phyloP scores from a whole-genome alignment of 2,888 invertebrate genomes.

The Eretmocerus hayati region DNA sequence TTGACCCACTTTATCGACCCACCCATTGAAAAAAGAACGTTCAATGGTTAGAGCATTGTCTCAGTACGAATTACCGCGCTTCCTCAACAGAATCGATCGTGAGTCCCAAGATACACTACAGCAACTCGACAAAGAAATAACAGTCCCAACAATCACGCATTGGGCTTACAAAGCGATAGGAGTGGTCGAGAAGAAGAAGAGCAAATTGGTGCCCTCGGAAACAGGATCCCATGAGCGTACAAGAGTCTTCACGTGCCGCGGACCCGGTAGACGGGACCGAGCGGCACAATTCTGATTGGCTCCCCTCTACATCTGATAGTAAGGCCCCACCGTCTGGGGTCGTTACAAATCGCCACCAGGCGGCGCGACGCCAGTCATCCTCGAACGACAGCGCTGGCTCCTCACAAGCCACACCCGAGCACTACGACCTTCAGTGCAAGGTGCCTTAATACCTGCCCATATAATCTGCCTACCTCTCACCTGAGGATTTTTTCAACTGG shows the following conservation, averaged over 20 bases:
- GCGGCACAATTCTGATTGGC: conserved; percentile 31
- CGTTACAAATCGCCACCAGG: conserved; percentile 27
- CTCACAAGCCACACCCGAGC: conserved; percentile 48
- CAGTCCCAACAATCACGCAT: no score
- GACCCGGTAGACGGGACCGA: conserved; percentile 24
- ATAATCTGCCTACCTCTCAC: not conserved
- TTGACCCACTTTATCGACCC: no score
- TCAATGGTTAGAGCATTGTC: no score
- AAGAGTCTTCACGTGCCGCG: conserved; percentile 47
- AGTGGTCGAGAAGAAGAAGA: conserved; percentile 54
- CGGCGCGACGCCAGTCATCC: conserved; percentile 33
- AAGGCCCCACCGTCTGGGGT: conserved; percentile 29
- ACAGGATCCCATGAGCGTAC: conserved; percentile 52
- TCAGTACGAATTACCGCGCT: no score
- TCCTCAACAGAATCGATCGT: no score
- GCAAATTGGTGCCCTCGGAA: conserved; percentile 55
- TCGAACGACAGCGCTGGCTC: conserved; percentile 43
- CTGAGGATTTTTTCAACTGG: not conserved
- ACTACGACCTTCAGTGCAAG: conserved; percentile 55
- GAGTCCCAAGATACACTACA: no score
- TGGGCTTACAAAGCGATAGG: conserved; percentile 31
- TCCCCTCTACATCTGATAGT: conserved; percentile 17
- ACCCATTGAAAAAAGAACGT: no score
- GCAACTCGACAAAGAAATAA: no score
- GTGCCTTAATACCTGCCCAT: conserved; percentile 33